phyloP scores from a whole-genome alignment of 2,888 invertebrate genomes.

The Fragum whitleyi region DNA sequence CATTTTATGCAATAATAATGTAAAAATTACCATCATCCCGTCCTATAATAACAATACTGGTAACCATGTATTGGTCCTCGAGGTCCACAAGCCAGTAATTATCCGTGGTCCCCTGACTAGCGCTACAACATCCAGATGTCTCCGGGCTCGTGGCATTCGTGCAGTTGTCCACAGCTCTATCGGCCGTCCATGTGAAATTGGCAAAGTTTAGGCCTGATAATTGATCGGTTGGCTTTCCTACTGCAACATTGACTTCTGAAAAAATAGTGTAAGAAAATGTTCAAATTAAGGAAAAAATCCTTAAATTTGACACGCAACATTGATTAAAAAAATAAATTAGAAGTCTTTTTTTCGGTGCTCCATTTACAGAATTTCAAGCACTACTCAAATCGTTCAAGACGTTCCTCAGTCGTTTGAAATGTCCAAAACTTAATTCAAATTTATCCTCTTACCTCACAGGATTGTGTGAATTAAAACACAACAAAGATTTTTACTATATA shows the following conservation, averaged over 20 bases:
- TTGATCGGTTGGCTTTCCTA: conserved; percentile 10
- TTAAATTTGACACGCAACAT: not conserved
- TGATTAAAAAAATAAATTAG: no score
- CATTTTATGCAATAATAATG: no score
- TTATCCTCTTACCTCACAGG: no score
- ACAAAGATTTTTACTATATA: no score
- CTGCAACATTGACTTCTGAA: conserved; percentile 17
- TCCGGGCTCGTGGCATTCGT: conserved; percentile 8
- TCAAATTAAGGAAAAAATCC: not conserved
- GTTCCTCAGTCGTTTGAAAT: no score
- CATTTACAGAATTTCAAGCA: no score
- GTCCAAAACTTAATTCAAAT: no score
- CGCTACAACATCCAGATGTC: conserved; percentile 15
- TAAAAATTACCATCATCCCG: not conserved
- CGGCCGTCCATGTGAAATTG: conserved; percentile 18
- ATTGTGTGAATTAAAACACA: no score
- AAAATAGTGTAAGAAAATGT: no score
- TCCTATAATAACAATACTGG: conserved; percentile 5
- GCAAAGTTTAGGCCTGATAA: not conserved
- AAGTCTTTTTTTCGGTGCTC: no score
- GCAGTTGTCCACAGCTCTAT: conserved; percentile 24
- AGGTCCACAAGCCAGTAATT: conserved; percentile 24
- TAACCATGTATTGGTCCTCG: conserved; percentile 3
- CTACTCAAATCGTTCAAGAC: no score
- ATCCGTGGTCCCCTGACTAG: conserved; percentile 1